Conservation (phyloP, 2,888 invertebrate species). For the Drosophila testacea region DNA sequence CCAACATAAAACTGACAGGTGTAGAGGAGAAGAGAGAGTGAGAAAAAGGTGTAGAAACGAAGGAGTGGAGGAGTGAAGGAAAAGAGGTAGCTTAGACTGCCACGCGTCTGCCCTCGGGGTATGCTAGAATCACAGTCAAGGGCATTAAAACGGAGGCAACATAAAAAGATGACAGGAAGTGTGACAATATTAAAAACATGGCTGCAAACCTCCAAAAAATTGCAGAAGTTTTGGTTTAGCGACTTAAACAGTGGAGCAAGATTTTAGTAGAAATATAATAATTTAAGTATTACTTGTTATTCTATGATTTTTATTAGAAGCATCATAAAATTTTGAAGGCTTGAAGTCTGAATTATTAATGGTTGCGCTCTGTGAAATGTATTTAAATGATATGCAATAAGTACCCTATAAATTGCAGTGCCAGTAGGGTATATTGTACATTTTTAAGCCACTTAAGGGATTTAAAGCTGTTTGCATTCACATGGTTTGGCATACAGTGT, state of each 20-base stretch:
- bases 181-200: not conserved
- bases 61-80: not conserved
- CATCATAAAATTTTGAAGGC: too few species aligned
- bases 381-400: conserved; percentile 1
- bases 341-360: too few species aligned
- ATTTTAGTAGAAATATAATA: too few species aligned
- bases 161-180: conserved; percentile 6
- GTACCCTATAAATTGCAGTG: conserved; percentile 5
- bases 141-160: conserved; percentile 7
- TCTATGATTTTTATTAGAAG: too few species aligned
- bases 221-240: too few species aligned
- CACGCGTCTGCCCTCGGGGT: conserved; percentile 14
- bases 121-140: conserved; percentile 32
- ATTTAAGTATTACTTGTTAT: too few species aligned
- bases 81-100: conserved; percentile 2
- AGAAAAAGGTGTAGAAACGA: not conserved
- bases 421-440: not conserved
- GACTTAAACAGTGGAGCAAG: too few species aligned
- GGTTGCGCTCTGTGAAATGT: too few species aligned
- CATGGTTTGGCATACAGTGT: conserved; percentile 9
- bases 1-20: conserved; percentile 6
- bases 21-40: not conserved
- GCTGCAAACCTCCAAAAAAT: too few species aligned
- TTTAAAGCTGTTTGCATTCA: conserved; percentile 38
- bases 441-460: conserved; percentile 28